Conservation (phyloP, 2,113 vertebrate species). For the Neodontobutis hainanensis region DNA sequence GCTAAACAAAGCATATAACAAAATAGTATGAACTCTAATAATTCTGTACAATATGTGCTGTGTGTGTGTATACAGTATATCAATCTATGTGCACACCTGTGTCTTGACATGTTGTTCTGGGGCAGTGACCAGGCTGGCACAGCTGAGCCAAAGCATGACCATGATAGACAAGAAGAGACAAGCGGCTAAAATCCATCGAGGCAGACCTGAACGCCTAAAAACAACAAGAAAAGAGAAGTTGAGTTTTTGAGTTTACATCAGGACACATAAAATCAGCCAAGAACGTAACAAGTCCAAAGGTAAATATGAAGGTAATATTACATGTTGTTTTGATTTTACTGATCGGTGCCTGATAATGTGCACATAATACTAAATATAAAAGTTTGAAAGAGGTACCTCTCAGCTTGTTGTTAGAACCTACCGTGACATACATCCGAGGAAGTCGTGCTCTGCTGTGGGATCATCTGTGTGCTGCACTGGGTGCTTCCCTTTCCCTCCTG, state of each 20-base stretch:
- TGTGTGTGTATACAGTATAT: background rate
- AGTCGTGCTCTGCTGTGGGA: slow-evolving; percentile 85
- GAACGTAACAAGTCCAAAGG: too few relatives aligned
- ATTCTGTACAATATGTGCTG: background rate
- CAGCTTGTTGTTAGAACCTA: slow-evolving; percentile 56
- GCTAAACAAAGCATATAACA: too few relatives aligned
- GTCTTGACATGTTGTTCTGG: slow-evolving; percentile 92
- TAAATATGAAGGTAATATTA: too few relatives aligned
- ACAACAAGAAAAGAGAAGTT: background rate
- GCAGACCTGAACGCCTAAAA: slow-evolving; percentile 92
- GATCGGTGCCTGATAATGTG: too few relatives aligned
- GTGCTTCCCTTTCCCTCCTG: slow-evolving; percentile 78
- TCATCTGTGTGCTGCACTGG: slow-evolving; percentile 71
- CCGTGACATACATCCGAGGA: slow-evolving; percentile 97
- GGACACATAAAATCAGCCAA: too few relatives aligned
- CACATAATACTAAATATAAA: background rate
- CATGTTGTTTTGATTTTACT: too few relatives aligned
- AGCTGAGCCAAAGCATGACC: slow-evolving; percentile 98
- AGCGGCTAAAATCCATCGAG: slow-evolving; percentile 93
- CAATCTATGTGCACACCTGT: slow-evolving; percentile 78
- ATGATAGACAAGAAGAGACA: slow-evolving; percentile 95
- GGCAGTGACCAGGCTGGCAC: slow-evolving; percentile 91
- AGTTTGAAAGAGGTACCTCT: background rate
- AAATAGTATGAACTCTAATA: too few relatives aligned
- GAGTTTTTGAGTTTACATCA: background rate